Conservation (phyloP, 2,797 vertebrate species). For the Leptoclinus maculatus region DNA sequence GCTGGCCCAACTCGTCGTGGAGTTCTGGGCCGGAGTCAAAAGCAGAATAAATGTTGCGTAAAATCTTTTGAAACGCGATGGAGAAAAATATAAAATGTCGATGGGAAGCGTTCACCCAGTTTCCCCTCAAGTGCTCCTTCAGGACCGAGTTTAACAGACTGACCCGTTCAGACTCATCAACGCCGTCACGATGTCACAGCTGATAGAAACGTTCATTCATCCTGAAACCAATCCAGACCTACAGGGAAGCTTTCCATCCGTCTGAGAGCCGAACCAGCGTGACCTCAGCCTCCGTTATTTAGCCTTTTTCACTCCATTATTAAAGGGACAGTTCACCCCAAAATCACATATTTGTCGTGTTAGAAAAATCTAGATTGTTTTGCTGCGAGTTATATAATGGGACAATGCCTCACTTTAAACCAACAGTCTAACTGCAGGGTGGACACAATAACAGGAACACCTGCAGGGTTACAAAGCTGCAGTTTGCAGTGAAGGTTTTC, state of each 20-base stretch:
- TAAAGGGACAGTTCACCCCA: neutral
- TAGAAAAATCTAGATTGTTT: neutral
- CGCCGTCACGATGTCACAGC: constrained; percentile 5
- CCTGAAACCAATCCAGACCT: constrained; percentile 49
- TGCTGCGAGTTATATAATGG: neutral
- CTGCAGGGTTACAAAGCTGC: neutral
- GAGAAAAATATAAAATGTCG: constrained; percentile 40
- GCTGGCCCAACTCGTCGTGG: constrained; percentile 24
- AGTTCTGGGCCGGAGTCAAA: constrained; percentile 58
- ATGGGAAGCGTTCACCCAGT: constrained; percentile 28
- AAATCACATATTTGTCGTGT: too few relatives aligned
- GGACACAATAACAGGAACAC: constrained; percentile 18
- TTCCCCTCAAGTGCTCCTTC: constrained; percentile 21
- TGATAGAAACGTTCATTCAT: constrained; percentile 32
- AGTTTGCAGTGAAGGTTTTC: neutral
- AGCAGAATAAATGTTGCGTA: constrained; percentile 55
- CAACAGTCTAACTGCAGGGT: neutral
- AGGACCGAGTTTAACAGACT: constrained; percentile 33
- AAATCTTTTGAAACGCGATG: constrained; percentile 52
- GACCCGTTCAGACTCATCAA: constrained; percentile 32
- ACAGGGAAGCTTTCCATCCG: constrained; percentile 43
- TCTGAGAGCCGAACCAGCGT: neutral
- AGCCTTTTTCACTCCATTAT: too few relatives aligned
- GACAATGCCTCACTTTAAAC: neutral
- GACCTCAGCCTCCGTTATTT: neutral